Percentiles rank a stretch among this genome's conserved stretches.
Evolutionary conservation across 2,888 invertebrate genomes (phyloP).

Genomic region (Tanypteryx hageni): DNA sequence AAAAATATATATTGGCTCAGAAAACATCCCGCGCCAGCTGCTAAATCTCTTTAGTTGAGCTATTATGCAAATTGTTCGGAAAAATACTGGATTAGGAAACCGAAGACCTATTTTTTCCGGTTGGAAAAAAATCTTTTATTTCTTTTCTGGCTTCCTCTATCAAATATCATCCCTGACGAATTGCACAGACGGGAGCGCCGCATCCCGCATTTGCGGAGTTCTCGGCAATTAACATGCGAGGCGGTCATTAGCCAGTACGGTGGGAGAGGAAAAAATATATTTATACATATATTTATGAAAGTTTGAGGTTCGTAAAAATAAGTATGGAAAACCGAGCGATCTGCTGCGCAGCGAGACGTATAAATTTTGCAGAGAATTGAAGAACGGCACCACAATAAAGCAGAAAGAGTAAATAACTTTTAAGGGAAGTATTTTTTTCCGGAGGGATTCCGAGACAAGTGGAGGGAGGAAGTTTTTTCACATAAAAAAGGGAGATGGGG

Average conservation of each 20-base stretch:
- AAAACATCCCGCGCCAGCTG: too few relatives aligned
- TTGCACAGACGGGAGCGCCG: slow-evolving; percentile 8
- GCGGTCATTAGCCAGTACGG: slow-evolving; percentile 34
- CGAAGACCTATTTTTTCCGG: background rate
- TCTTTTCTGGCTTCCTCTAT: background rate
- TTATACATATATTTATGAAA: background rate
- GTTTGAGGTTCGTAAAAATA: background rate
- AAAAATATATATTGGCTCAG: too few relatives aligned
- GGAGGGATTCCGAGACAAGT: background rate
- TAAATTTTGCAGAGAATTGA: slow-evolving; percentile 42
- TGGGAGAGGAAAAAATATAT: background rate
- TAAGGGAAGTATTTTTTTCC: slow-evolving; percentile 25
- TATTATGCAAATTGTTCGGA: too few relatives aligned
- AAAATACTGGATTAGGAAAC: too few relatives aligned
- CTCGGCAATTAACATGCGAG: slow-evolving; percentile 26
- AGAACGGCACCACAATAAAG: slow-evolving; percentile 27
- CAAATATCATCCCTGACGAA: slow-evolving; percentile 14
- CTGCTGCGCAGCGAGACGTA: slow-evolving; percentile 30
- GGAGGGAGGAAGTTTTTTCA: background rate
- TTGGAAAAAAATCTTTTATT: background rate
- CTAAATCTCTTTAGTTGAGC: too few relatives aligned
- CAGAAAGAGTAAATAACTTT: slow-evolving; percentile 28
- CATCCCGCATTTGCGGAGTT: background rate
- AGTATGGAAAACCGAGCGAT: background rate
- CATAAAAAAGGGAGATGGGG: background rate